These are phyloP conservation scores for Crotalus helleri DNA, from an alignment of 2,113 vertebrate genomes.

Conservation along the genomic window DNA sequence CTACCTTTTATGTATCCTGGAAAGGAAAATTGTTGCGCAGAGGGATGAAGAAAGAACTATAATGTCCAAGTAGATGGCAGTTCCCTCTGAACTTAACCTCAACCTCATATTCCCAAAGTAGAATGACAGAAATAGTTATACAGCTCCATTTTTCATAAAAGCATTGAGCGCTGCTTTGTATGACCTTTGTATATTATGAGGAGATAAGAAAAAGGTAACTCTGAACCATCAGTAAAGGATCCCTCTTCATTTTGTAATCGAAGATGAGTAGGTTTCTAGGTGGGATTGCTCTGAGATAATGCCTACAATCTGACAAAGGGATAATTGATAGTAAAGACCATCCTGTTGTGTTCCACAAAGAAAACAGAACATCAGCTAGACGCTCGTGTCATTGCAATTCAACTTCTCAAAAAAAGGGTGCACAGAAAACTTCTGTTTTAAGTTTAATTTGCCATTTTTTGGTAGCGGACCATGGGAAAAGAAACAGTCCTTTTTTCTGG, in stretches of 20 bases:
- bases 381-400: not conserved
- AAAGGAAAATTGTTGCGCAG: too few relatives aligned
- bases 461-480: not conserved
- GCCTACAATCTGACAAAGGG: not conserved
- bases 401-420: not conserved
- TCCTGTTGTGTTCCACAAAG: not conserved
- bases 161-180: not conserved
- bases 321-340: not conserved
- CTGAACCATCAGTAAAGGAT: not conserved
- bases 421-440: not conserved
- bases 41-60: not conserved
- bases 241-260: not conserved
- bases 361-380: not conserved
- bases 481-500: not conserved
- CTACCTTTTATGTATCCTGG: not conserved
- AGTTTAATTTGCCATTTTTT: not conserved
- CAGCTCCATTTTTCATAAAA: not conserved
- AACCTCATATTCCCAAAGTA: not conserved
- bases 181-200: not conserved
- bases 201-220: not conserved
- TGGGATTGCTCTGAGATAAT: not conserved
- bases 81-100: not conserved
- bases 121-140: not conserved
- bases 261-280: not conserved
- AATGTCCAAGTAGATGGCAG: not conserved